These are phyloP conservation scores for Scomberomorus guttatus DNA, from an alignment of 2,797 vertebrate species.

Conservation along the genomic window DNA sequence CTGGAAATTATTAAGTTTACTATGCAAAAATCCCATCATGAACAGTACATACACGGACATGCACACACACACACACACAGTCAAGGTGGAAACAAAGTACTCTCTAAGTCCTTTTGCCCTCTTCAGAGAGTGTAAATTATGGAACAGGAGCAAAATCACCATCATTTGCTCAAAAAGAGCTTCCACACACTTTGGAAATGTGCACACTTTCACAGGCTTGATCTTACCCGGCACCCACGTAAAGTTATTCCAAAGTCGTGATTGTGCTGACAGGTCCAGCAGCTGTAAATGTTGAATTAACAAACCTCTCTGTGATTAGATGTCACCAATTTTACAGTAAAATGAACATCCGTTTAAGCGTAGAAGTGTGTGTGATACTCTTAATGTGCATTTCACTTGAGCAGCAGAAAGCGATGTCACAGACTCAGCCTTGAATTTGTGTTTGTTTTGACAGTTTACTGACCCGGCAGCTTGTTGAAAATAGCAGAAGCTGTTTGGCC, in stretches of 20 bases:
- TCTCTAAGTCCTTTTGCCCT: conserved; percentile 16
- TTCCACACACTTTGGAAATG: conserved; percentile 14
- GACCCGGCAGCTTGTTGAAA: conserved; percentile 26
- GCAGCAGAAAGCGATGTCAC: conserved; percentile 31
- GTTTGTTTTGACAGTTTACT: conserved; percentile 51
- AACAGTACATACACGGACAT: neutral
- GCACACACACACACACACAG: neutral
- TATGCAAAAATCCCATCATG: conserved; percentile 13
- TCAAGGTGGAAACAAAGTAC: conserved; percentile 17
- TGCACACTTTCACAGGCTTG: conserved; percentile 12
- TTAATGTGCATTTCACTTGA: conserved; percentile 2
- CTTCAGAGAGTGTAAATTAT: conserved; percentile 41
- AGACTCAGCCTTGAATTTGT: conserved; percentile 30
- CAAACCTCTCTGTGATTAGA: conserved; percentile 26
- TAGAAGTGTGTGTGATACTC: conserved; percentile 37
- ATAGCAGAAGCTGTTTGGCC: conserved; percentile 26
- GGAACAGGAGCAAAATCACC: conserved; percentile 37
- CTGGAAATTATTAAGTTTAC: neutral
- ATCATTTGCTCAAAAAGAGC: conserved; percentile 36
- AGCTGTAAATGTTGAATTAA: conserved; percentile 56
- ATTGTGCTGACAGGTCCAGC: conserved; percentile 48
- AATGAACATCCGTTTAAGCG: conserved; percentile 36
- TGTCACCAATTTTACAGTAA: conserved; percentile 44
- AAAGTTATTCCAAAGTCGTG: conserved; percentile 53
- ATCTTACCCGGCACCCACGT: conserved; percentile 31